Base-by-base conservation (phyloP, 2,113 vertebrate species). In the Andinoacara biseriatus region DNA sequence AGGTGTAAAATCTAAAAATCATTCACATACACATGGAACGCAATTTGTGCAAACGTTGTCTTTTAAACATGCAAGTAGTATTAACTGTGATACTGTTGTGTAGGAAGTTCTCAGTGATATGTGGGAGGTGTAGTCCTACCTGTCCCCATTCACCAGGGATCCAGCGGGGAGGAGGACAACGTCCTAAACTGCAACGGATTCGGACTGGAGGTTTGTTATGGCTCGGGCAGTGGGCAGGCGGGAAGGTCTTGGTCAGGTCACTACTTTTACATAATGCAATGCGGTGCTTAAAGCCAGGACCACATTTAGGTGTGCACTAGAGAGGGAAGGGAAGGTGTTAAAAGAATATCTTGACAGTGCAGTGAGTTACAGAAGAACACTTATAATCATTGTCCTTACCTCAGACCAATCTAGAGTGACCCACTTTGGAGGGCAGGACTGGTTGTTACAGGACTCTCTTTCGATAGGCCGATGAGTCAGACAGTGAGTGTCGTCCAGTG, bases 391-490 rank as follows among this genome's bases (percentile, higher is more conserved):
- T 52, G 31, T 54, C 26, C 95, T 96, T 89, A 99, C 98, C 96
- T 99, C 98, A 31, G 98, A 99, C 98, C 98, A 99, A 86, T 99
- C 98, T 95, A 99, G 93, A 74, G 97, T 95, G 40, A 99, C 95
- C 98, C 98, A 99, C 86, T 99, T 97, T 1, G 98, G 98, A 3
- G 98, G 98, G 85, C 98, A 99, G 62, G 98, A 98, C 93, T 99
- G 98, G 86, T 97, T 99, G 94, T 99, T 99, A 95, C 98, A 99
- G 54, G 96, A 88, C 90, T 99, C 98, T 72, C 94, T 96, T 78
- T 99, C 98, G 24, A 97, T 89, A 11, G 98, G 98, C 11, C 96
- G 95, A 78, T 99, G 97, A 58, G 98, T 99, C 85, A 99, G 95
- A 86, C 98, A 99, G 93, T 94, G 96, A 82, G 93, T 95, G 93